Percentiles rank a stretch among this genome's conserved stretches.
phyloP scores from a whole-genome alignment of 2,113 vertebrate species.

The Myotis yumanensis region DNA sequence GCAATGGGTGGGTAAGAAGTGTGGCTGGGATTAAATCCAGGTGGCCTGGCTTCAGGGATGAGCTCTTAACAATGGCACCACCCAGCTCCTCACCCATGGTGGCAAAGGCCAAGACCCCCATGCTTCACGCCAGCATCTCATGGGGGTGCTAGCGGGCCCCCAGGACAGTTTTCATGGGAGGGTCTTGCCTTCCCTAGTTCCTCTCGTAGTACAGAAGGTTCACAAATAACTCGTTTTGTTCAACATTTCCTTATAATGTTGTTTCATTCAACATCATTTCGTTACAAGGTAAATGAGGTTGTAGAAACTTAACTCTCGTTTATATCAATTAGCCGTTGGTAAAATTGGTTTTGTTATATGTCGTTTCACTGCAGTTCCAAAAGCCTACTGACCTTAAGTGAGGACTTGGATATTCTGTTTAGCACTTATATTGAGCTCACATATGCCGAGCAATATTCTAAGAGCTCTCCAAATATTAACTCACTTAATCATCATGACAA shows the following conservation, averaged over 20 bases:
- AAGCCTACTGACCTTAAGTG: background rate
- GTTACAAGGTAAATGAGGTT: background rate
- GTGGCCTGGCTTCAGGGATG: background rate
- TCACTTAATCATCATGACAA: background rate
- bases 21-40: background rate
- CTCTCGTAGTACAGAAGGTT: background rate
- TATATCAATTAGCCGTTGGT: background rate
- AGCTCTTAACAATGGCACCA: background rate
- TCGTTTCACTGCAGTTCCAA: background rate
- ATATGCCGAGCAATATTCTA: background rate
- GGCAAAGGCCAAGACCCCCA: background rate
- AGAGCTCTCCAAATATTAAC: background rate
- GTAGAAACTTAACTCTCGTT: background rate
- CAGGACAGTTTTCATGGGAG: background rate
- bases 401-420: background rate
- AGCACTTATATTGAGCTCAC: background rate
- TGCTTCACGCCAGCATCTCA: background rate
- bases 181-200: background rate
- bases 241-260: background rate
- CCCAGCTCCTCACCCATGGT: rapidly evolving
- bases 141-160: too few species aligned
- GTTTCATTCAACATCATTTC: background rate
- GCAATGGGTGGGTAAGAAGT: background rate
- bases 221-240: background rate
- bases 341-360: background rate